Evolutionary conservation across 2,113 vertebrate genomes (phyloP).

Genomic region (Epinephelus fuscoguttatus): DNA sequence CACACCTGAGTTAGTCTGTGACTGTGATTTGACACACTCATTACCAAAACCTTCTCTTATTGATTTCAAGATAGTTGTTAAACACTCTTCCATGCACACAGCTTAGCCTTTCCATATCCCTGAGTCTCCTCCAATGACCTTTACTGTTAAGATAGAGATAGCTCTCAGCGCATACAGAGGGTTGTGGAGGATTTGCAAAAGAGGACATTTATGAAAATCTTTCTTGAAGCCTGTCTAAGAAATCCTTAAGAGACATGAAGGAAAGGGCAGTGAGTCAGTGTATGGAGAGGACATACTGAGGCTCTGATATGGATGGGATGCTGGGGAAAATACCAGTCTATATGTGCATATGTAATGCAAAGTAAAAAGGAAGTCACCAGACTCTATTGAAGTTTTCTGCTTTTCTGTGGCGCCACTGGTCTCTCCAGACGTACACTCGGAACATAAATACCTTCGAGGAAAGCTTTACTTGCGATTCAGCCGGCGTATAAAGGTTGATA

Average conservation of each 20-base stretch:
- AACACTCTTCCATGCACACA: constrained; percentile 69
- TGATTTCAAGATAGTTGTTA: constrained; percentile 75
- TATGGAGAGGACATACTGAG: constrained; percentile 72
- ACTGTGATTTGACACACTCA: constrained; percentile 65
- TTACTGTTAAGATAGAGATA: constrained; percentile 77
- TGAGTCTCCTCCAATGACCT: constrained; percentile 78
- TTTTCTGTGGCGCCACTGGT: constrained; percentile 53
- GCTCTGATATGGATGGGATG: constrained; percentile 75
- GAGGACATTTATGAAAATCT: constrained; percentile 81
- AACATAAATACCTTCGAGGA: constrained; percentile 53
- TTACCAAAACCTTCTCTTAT: constrained; percentile 72
- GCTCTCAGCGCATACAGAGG: constrained; percentile 60
- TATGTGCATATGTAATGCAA: constrained; percentile 82
- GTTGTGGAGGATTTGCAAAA: constrained; percentile 77
- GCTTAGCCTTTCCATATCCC: constrained; percentile 76
- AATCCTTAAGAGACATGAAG: constrained; percentile 79
- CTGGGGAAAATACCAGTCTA: constrained; percentile 76
- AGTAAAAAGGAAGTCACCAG: constrained; percentile 62
- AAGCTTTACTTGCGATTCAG: constrained; percentile 51
- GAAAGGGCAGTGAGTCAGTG: constrained; percentile 77
- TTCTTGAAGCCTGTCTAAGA: constrained; percentile 75
- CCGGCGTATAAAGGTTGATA: constrained; percentile 45
- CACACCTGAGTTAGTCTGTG: constrained; percentile 36
- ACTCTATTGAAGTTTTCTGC: constrained; percentile 63
- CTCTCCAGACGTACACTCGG: constrained; percentile 51